Conservation (phyloP, 2,113 vertebrate genomes). For the Bostrychus sinensis region DNA sequence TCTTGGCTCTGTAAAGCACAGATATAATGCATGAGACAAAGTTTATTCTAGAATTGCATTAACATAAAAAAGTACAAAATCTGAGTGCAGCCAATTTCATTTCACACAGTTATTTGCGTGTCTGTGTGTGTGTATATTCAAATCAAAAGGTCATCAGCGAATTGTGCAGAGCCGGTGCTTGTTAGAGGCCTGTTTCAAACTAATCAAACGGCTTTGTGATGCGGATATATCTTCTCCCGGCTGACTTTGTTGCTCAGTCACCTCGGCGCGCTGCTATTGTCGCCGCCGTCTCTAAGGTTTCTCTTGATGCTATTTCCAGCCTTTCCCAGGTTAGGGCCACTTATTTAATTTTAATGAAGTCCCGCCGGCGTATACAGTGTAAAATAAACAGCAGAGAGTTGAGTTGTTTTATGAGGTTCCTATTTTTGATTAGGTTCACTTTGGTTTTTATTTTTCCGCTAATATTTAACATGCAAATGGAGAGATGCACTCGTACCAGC, state of each 20-base stretch:
- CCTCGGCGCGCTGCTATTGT: conserved; percentile 17
- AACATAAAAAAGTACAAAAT: not conserved
- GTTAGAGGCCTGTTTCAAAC: conserved; percentile 28
- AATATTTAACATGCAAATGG: conserved; percentile 10
- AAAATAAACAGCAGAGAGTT: conserved; percentile 40
- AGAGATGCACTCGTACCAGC: not conserved
- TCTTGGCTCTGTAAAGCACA: not conserved
- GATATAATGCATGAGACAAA: not conserved
- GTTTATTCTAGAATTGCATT: not conserved
- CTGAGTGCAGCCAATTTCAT: conserved; percentile 3
- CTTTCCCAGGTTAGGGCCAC: conserved; percentile 52
- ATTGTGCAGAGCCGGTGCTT: conserved; percentile 5
- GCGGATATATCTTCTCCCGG: conserved; percentile 7
- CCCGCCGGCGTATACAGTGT: conserved; percentile 56
- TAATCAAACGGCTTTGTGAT: conserved; percentile 30
- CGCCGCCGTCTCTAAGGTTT: conserved; percentile 37
- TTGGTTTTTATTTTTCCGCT: not conserved
- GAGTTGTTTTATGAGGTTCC: conserved; percentile 3
- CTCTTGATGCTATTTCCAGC: conserved; percentile 60
- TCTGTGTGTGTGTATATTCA: not conserved
- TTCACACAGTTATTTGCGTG: conserved; percentile 16
- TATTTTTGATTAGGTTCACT: conserved; percentile 1
- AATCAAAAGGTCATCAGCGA: conserved; percentile 19
- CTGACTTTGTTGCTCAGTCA: conserved; percentile 38
- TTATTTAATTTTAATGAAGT: conserved; percentile 72